These are phyloP conservation scores for Carcina quercana DNA, from an alignment of 2,888 invertebrate genomes.

Conservation along the genomic window DNA sequence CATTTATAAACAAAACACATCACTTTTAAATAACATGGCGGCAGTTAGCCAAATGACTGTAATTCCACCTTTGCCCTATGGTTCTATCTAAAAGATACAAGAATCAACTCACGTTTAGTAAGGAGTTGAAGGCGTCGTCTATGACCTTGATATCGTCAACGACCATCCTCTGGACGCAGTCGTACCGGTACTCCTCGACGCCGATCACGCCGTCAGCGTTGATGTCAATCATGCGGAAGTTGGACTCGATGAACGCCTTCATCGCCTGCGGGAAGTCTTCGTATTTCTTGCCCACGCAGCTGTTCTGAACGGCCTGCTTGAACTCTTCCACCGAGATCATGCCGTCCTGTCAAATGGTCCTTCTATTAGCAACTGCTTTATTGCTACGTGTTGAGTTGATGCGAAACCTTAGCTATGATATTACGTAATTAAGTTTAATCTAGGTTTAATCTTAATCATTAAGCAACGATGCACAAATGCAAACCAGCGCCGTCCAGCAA, in stretches of 20 bases:
- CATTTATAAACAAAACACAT: too few species aligned
- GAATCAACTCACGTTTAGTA: constrained; percentile 86
- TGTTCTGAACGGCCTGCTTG: constrained; percentile 85
- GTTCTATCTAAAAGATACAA: too few species aligned
- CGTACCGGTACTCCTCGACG: constrained; percentile 87
- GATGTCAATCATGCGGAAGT: constrained; percentile 87
- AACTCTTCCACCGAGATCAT: constrained; percentile 87
- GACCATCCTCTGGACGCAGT: constrained; percentile 87
- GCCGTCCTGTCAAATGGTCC: constrained; percentile 85
- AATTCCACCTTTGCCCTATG: too few species aligned
- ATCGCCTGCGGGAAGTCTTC: constrained; percentile 89
- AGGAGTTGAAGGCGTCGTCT: constrained; percentile 84
- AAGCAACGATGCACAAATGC: too few species aligned
- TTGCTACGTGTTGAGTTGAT: too few species aligned
- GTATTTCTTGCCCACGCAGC: constrained; percentile 84
- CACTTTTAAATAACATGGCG: too few species aligned
- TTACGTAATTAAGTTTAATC: too few species aligned
- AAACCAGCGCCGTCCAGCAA: too few species aligned
- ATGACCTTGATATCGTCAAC: constrained; percentile 83
- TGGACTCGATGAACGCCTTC: constrained; percentile 89
- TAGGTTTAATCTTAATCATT: too few species aligned
- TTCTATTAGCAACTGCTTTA: too few species aligned
- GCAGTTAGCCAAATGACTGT: too few species aligned
- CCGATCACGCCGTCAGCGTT: constrained; percentile 87
- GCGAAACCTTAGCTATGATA: too few species aligned